Evolutionary conservation across 2,113 vertebrate genomes (phyloP), one percentile per base, ranked within the genome.

Genomic region (Jaculus jaculus): DNA sequence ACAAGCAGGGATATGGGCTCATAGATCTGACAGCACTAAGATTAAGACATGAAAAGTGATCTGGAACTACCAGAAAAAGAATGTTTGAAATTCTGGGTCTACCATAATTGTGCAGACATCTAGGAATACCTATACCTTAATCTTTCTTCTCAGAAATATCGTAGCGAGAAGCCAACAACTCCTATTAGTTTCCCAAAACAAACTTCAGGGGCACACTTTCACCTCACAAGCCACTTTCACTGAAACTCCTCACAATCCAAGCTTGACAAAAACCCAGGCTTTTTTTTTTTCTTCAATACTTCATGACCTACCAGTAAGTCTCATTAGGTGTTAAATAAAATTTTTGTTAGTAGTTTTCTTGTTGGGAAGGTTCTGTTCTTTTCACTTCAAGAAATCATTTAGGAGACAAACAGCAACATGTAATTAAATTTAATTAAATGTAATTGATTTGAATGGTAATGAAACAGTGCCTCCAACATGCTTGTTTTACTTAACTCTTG

Each of bases 361-460:
- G 88, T 68, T 28, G 13, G 93, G 90, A 95, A 90, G 72, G 7
- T 79, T 88, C 81, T 96, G 63, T 90, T 95, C 93, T 95, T 87
- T 88, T 85, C 16, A 82, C 54, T 37, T 90, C 61, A n/a, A 88
- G n/a, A 79, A 87, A 88, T 80, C 61, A 90, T 54, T 85, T 75
- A 63, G 82, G 74, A 93, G 71, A 94, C 75, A 85, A 82, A 89
- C 7, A 89, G 65, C 39, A 93, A 71, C 32, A 37, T 28, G 58
- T 9, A 84, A 90, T 87, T 89, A 89, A 24, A 68, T 86, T 90
- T 88, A 82, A 95, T 88, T 72, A 69, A 75, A 54, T n/a, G 72
- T 89, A 84, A 93, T 61, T 94, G 69, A 93, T 91, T 71, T 73
- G 65, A 65, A 92, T 93, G 47, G 15, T 93, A 91, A 84, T 86